phyloP scores from a whole-genome alignment of 2,797 vertebrate species.

The Borostomias antarcticus region DNA sequence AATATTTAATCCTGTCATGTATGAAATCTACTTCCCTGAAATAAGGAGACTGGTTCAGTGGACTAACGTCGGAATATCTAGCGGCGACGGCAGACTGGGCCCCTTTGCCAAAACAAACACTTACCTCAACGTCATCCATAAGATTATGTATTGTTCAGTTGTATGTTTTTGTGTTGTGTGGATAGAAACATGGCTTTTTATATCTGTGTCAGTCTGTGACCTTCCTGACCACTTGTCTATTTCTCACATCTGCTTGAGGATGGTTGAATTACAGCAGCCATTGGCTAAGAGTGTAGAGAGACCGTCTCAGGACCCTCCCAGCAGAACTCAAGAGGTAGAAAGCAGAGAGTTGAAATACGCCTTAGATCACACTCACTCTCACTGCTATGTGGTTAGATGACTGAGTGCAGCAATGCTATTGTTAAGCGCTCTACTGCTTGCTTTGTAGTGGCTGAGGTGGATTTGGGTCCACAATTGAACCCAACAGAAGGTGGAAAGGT shows the following conservation, averaged over 20 bases:
- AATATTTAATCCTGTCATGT: slow-evolving; percentile 27
- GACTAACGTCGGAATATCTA: slow-evolving; percentile 6
- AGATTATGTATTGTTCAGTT: slow-evolving; percentile 65
- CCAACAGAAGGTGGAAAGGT: slow-evolving; percentile 38
- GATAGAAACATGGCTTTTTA: slow-evolving; percentile 30
- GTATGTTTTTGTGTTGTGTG: slow-evolving; percentile 22
- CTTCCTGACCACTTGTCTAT: slow-evolving; percentile 76
- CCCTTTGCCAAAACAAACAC: slow-evolving; percentile 81
- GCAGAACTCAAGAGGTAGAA: slow-evolving; percentile 23
- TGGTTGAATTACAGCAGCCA: slow-evolving; percentile 6
- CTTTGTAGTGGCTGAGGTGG: slow-evolving; percentile 23
- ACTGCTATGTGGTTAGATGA: slow-evolving; percentile 74
- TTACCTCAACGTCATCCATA: slow-evolving; percentile 87
- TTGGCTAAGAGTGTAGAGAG: slow-evolving; percentile 12
- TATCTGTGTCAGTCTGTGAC: slow-evolving; percentile 78
- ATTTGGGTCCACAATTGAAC: slow-evolving; percentile 45
- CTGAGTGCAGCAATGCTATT: slow-evolving; percentile 39
- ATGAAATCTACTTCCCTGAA: slow-evolving; percentile 4
- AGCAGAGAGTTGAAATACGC: slow-evolving; percentile 43
- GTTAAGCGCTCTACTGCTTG: slow-evolving; percentile 46
- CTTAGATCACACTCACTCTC: slow-evolving; percentile 56
- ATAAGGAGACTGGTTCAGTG: not conserved
- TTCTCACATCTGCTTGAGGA: slow-evolving; percentile 73
- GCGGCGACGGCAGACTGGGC: slow-evolving; percentile 79
- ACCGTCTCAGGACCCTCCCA: slow-evolving; percentile 11